Evolutionary conservation across 2,113 vertebrate species (phyloP), one percentile per base, ranked within the genome.

Genomic region (Myiozetetes cayanensis): DNA sequence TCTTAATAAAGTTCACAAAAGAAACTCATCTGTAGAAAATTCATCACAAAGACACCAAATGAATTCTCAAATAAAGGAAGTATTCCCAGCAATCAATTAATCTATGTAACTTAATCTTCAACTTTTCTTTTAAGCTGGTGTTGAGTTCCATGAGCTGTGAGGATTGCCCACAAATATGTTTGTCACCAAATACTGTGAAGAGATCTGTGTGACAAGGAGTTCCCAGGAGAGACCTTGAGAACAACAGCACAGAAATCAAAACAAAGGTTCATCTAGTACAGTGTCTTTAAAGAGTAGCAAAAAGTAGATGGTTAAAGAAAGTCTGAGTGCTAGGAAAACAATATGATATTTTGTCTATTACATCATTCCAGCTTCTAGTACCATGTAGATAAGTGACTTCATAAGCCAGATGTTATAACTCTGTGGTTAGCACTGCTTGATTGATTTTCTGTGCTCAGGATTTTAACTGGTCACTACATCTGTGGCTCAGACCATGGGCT

Each of bases 361-460:
- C 76, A 76, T 89, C 53, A 85, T 85, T 85, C 53, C n/a, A 61
- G 17, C 19, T 82, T 85, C 61, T 61, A 93, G 23, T 55, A 25
- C 52, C 6, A 0, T 85, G 44, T 41, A 85, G 90, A 79, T 93
- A 91, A 95, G 77, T 79, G 62, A 93, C 70, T 87, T 68, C 95
- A 65, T 95, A 82, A 94, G 18, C 66, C 94, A 96, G 85, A 90
- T 93, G 87, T 91, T 94, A 56, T 68, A 79, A 85, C 66, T 93
- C 65, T 79, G 75, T 87, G 85, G 77, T 95, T 90, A 87, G 70
- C 63, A 65, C 28, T 89, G 62, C 62, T 82, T 91, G 85, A 95
- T 19, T 85, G 77, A 93, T 95, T 93, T 93, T 91, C 90, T 93
- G 56, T 91, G 56, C 55, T 94, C 3, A 0, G 79, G 44, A 56